Base-by-base conservation (phyloP, 2,888 invertebrate genomes). In the Eurois occulta region DNA sequence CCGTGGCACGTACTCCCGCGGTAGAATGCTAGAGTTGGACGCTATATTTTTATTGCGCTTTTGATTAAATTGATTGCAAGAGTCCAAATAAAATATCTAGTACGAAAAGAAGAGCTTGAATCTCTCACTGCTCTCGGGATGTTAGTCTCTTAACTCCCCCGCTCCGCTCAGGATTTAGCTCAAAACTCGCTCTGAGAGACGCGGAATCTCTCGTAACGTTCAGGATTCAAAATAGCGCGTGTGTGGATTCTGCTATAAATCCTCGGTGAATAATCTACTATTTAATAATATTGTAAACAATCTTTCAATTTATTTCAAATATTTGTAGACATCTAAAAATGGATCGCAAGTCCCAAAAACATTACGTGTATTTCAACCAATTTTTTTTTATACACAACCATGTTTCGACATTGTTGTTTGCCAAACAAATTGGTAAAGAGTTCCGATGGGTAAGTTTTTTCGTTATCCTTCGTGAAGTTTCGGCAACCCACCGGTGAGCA, bases 331-430 rank as follows among this genome's bases (percentile, higher is more conserved):
- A 75, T 32, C 32, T 24, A 0, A 52, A 73, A 68, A 81, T 55
- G 11, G 48, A 82, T 75, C 24, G 41, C 32, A 41, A 41, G 18
- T 52, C 11, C 18, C 18, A 35, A 43, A 74, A 81, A n/a, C 58
- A 24, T 38, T 52, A 69, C 69, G 62, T 76, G 85, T 75, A 65
- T 76, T 55, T 52, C 24, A 64, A 71, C 32, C 28, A 38, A 32
- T 13, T 64, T 41, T 64, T 41, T 55, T 66, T 38, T 28, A n/a
- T 78, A 74, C 41, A 75, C 72, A 38, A 58, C 24, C 78, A 80
- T 65, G 67, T 80, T 69, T 74, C 67, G 32, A 76, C 64, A 69
- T 67, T 58, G 62, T 68, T 83, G 74, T 87, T 87, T 88, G 75
- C 13, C 48, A 75, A 87, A 86, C 86, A 79, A 75, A 81, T 66